Percentiles rank a stretch among this genome's conserved stretches.
phyloP scores from a whole-genome alignment of 2,888 invertebrate species.

The Sarcophaga subvicina region DNA sequence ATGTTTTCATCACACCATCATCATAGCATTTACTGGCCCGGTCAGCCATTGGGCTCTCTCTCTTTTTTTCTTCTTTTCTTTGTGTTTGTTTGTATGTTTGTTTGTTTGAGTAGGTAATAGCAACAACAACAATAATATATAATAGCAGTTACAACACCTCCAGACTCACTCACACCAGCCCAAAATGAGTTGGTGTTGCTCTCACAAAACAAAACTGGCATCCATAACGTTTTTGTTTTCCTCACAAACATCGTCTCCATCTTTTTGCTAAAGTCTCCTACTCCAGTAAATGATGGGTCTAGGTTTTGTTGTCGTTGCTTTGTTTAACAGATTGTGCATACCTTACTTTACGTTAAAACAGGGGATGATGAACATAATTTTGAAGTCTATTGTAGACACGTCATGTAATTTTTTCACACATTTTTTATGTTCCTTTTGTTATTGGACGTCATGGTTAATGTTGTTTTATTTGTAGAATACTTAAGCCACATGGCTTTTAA shows the following conservation, averaged over 20 bases:
- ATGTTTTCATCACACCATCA: conserved; percentile 53
- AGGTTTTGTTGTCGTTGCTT: neutral
- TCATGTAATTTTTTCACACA: neutral
- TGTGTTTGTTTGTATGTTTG: neutral
- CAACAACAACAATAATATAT: conserved; percentile 2
- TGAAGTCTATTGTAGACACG: conserved; percentile 15
- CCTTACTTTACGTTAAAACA: neutral
- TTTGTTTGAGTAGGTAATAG: conserved; percentile 21
- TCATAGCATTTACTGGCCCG: conserved; percentile 20
- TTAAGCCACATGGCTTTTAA: conserved; percentile 34
- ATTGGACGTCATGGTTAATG: neutral
- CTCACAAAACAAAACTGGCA: conserved; percentile 37
- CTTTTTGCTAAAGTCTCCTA: too few species aligned
- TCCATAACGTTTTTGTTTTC: conserved; percentile 14
- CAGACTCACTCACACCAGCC: neutral
- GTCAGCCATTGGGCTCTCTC: conserved; percentile 16
- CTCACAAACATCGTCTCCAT: too few species aligned
- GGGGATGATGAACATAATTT: neutral
- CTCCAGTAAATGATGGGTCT: too few species aligned
- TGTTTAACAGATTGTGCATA: neutral
- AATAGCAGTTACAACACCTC: neutral
- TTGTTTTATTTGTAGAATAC: neutral
- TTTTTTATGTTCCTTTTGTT: neutral
- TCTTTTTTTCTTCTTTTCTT: neutral
- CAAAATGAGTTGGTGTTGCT: conserved; percentile 31